Percentiles rank a stretch among this genome's conserved stretches.
These are phyloP conservation scores for Uloborus plumipes DNA, from an alignment of 2,888 invertebrate species.

Conservation along the genomic window DNA sequence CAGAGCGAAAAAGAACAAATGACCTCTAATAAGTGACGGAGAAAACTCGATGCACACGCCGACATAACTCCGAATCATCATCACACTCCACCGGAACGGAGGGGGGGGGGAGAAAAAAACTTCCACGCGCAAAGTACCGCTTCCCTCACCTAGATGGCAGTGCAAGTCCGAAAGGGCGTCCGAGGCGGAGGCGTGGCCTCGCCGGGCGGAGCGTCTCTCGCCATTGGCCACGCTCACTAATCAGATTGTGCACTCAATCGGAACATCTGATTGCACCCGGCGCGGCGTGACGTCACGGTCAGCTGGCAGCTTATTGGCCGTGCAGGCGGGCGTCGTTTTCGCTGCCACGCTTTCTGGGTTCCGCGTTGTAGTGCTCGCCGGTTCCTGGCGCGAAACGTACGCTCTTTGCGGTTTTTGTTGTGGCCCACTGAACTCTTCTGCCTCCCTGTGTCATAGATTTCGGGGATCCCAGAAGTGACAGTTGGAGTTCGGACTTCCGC, in stretches of 20 bases:
- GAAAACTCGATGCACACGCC: slow-evolving; percentile 19
- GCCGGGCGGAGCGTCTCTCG: slow-evolving; percentile 38
- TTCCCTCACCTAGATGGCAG: slow-evolving; percentile 47
- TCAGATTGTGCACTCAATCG: slow-evolving; percentile 64
- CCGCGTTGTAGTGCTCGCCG: slow-evolving; percentile 4
- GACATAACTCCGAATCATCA: slow-evolving; percentile 28
- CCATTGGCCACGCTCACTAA: slow-evolving; percentile 57
- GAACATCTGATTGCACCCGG: slow-evolving; percentile 65
- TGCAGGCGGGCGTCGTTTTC: slow-evolving; percentile 61
- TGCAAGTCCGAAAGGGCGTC: slow-evolving; percentile 21
- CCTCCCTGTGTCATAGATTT: slow-evolving; percentile 54
- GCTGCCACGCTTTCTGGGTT: slow-evolving; percentile 57
- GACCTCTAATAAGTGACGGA: slow-evolving; percentile 17
- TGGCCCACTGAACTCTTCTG: slow-evolving; percentile 59
- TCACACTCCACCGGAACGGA: slow-evolving; percentile 33
- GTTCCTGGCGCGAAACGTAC: slow-evolving; percentile 48
- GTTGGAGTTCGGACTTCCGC: slow-evolving; percentile 53
- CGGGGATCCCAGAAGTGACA: slow-evolving; percentile 56
- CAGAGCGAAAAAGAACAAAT: slow-evolving; percentile 7
- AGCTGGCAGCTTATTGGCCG: slow-evolving; percentile 65
- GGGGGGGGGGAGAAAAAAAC: slow-evolving; percentile 10
- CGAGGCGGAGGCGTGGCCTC: slow-evolving; percentile 39
- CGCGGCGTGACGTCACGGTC: slow-evolving; percentile 65
- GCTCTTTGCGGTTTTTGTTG: slow-evolving; percentile 59
- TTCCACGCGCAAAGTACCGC: slow-evolving; percentile 3